These are phyloP conservation scores for Vulpes vulpes DNA, from an alignment of 2,113 vertebrate genomes.

Conservation along the genomic window DNA sequence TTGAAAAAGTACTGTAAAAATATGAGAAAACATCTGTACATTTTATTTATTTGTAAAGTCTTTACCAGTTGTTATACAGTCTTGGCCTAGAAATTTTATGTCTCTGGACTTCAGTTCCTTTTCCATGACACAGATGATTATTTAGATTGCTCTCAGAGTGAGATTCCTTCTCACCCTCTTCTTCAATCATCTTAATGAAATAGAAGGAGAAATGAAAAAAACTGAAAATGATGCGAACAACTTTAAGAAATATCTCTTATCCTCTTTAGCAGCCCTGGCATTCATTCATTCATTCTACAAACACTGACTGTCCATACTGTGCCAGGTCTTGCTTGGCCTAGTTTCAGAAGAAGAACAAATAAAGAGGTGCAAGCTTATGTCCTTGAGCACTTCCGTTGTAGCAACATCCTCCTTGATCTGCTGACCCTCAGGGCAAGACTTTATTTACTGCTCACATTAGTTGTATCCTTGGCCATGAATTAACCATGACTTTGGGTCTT, in stretches of 20 bases:
- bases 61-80: neutral
- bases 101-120: neutral
- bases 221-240: neutral
- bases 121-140: neutral
- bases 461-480: slow-evolving; percentile 61
- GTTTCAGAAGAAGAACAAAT: neutral
- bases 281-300: neutral
- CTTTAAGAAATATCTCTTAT: neutral
- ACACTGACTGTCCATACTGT: neutral
- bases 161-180: neutral
- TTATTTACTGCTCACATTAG: slow-evolving; percentile 46
- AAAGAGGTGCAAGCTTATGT: neutral
- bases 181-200: slow-evolving; percentile 23
- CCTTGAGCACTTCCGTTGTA: neutral
- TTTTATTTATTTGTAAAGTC: neutral
- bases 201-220: slow-evolving; percentile 2
- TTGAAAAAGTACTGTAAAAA: neutral
- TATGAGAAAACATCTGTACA: neutral
- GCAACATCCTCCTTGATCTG: neutral
- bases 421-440: neutral
- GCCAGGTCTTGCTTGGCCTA: neutral
- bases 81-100: neutral
- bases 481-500: slow-evolving; percentile 66
- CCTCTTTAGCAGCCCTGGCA: neutral
- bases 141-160: neutral